Evolutionary conservation across 1,140 invertebrate species (phyloP).

Genomic region (Goniozus legneri): DNA sequence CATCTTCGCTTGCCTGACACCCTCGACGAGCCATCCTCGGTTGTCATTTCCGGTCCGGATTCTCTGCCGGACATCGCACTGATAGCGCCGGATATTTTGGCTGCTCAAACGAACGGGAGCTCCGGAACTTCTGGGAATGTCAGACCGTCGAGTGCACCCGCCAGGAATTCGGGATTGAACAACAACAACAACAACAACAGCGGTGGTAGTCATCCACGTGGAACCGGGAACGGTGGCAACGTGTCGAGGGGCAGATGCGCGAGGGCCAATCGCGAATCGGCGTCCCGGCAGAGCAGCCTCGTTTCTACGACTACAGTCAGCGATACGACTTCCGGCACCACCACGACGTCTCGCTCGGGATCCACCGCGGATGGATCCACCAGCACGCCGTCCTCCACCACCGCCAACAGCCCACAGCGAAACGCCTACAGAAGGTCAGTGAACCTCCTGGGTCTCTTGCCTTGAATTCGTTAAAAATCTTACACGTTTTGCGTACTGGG

Average conservation of each 20-base stretch:
- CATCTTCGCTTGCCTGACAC: conserved; percentile 43
- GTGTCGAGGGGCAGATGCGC: conserved; percentile 7
- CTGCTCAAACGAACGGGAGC: conserved; percentile 46
- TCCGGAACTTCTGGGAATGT: conserved; percentile 16
- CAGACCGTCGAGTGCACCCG: conserved; percentile 44
- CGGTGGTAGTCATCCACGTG: not conserved
- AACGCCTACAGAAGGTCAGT: conserved; percentile 22
- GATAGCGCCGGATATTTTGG: conserved; percentile 47
- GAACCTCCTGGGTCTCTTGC: no score
- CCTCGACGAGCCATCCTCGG: conserved; percentile 5
- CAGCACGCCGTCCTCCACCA: conserved; percentile 27
- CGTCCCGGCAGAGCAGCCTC: conserved; percentile 20
- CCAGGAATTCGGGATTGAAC: conserved; percentile 15
- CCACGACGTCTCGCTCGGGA: conserved; percentile 31
- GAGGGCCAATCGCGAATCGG: conserved; percentile 9
- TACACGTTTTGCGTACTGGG: no score
- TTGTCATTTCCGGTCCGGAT: conserved; percentile 26
- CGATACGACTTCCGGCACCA: conserved; percentile 25
- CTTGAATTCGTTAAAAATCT: no score
- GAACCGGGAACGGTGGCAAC: not conserved
- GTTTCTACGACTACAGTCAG: conserved; percentile 23
- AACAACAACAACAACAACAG: not conserved
- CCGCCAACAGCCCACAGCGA: conserved; percentile 28
- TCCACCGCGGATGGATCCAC: conserved; percentile 21
- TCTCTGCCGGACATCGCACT: conserved; percentile 49